Evolutionary conservation across 2,888 invertebrate species (phyloP).

Genomic region (Piscicola geometra): DNA sequence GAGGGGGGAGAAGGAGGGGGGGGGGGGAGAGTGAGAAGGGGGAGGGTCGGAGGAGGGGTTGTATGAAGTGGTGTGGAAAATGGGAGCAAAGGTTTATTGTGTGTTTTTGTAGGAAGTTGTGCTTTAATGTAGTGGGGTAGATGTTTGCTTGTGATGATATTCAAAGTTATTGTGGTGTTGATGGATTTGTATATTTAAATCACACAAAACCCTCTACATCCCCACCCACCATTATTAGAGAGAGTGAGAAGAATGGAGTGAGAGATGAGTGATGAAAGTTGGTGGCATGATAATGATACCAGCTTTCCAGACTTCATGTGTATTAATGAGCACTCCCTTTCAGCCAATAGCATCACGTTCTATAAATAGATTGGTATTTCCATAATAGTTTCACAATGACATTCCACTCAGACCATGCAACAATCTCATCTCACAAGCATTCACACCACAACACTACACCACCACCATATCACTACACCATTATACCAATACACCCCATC

Average conservation of each 20-base stretch:
- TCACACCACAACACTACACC: not conserved
- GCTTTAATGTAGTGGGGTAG: no score
- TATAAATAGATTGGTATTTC: not conserved
- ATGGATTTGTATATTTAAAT: not conserved
- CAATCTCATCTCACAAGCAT: not conserved
- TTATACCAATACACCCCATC: no score
- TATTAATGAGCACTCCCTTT: not conserved
- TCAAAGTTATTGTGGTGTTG: not conserved
- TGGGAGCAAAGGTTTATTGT: no score
- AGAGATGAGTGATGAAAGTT: not conserved
- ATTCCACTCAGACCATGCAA: no score
- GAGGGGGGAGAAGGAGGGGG: no score
- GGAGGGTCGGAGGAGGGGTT: no score
- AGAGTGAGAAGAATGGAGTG: slow-evolving; percentile 6
- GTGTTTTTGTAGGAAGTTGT: no score
- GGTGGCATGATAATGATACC: not conserved
- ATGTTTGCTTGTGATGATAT: no score
- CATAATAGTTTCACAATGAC: no score
- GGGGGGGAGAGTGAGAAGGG: no score
- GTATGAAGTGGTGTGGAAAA: no score
- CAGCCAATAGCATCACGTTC: slow-evolving; percentile 27
- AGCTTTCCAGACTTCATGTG: slow-evolving; percentile 27
- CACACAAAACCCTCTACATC: not conserved
- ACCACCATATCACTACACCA: no score
- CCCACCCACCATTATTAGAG: slow-evolving; percentile 18